Conservation (phyloP, 2,888 invertebrate genomes). For the Tipula vernalis region DNA sequence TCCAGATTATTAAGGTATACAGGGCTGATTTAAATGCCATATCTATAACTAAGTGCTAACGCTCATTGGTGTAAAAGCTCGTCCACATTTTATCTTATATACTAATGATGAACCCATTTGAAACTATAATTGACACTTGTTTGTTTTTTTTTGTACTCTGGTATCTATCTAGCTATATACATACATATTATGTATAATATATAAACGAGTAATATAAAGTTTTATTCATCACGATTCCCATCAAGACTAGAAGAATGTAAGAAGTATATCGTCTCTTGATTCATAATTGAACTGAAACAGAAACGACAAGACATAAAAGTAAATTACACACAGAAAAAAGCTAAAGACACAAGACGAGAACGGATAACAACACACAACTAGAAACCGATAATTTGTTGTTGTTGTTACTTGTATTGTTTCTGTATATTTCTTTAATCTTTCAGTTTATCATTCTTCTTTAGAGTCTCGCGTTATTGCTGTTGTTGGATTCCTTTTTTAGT, state of each 20-base stretch:
- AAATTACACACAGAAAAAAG: not conserved
- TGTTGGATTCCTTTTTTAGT: slow-evolving; percentile 5
- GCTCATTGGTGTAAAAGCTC: not conserved
- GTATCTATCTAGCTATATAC: not conserved
- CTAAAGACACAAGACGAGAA: not conserved
- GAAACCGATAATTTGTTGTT: slow-evolving; percentile 9
- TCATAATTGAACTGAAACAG: not conserved
- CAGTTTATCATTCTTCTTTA: slow-evolving; percentile 8
- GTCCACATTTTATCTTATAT: not conserved
- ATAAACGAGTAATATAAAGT: not conserved
- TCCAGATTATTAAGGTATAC: too few species aligned
- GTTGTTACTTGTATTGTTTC: not conserved
- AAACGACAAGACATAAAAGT: not conserved
- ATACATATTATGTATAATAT: too few species aligned
- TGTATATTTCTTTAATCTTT: not conserved
- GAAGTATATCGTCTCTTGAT: not conserved
- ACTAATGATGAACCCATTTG: not conserved
- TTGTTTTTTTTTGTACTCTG: not conserved
- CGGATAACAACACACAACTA: slow-evolving; percentile 4
- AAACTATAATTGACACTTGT: slow-evolving; percentile 4
- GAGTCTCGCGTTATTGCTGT: not conserved
- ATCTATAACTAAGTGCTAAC: not conserved
- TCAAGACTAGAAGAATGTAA: not conserved
- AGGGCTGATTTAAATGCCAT: too few species aligned
- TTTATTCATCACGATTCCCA: not conserved